phyloP scores from a whole-genome alignment of 2,797 vertebrate genomes.

The Leucoraja ocellata region DNA sequence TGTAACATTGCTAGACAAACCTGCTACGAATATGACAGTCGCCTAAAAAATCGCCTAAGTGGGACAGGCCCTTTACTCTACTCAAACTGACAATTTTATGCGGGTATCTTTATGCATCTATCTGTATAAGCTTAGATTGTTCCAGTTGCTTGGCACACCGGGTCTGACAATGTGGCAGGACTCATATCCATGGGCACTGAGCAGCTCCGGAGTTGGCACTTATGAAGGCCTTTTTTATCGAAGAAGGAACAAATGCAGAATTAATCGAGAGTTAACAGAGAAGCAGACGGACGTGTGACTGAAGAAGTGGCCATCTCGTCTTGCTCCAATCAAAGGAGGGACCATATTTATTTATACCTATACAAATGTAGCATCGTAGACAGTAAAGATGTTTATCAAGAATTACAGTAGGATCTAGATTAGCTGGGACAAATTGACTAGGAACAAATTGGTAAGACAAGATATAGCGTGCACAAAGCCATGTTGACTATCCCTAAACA shows the following conservation, averaged over 20 bases:
- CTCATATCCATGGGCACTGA: neutral
- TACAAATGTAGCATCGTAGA: too few species aligned
- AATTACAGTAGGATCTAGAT: too few species aligned
- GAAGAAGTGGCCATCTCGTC: neutral
- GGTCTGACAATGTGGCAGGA: neutral
- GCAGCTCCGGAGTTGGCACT: neutral
- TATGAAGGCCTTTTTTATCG: neutral
- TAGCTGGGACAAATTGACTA: too few species aligned
- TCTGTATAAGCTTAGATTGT: neutral
- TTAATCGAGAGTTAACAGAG: neutral
- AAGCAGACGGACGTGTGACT: neutral
- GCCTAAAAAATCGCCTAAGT: too few species aligned
- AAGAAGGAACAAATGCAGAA: neutral
- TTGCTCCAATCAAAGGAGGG: neutral
- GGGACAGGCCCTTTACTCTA: neutral
- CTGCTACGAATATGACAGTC: too few species aligned
- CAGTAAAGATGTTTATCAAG: too few species aligned
- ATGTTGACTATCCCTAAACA: too few species aligned
- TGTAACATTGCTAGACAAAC: too few species aligned
- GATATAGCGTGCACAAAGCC: too few species aligned
- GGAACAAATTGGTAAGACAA: too few species aligned
- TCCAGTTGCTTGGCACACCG: neutral
- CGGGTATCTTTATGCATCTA: neutral
- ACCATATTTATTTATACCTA: neutral
- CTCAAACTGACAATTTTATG: neutral